Evolutionary conservation across 2,888 invertebrate species (phyloP).

Genomic region (Bedellia somnulentella): DNA sequence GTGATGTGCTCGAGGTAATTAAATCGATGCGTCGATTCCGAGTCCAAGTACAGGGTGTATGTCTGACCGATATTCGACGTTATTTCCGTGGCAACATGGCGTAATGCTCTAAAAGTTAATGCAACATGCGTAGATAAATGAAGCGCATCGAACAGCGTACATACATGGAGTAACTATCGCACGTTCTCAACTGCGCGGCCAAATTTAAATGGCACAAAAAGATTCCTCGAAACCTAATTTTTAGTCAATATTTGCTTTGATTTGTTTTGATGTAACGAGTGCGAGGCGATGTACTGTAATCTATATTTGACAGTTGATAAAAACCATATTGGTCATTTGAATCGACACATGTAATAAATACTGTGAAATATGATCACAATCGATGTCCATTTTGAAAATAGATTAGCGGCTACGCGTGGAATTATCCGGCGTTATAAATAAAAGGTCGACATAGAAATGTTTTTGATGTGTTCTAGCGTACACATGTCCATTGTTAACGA

Average conservation of each 20-base stretch:
- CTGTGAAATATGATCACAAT: too few species aligned
- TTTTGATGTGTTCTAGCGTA: too few species aligned
- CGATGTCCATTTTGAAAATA: too few species aligned
- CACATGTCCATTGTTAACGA: too few species aligned
- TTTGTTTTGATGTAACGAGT: too few species aligned
- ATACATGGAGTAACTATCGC: neutral
- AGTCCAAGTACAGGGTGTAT: conserved; percentile 11
- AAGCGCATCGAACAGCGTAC: conserved; percentile 20
- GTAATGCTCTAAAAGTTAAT: conserved; percentile 53
- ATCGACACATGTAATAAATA: too few species aligned
- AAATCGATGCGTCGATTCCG: conserved; percentile 44
- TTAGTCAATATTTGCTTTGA: conserved; percentile 1
- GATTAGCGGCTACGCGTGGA: too few species aligned
- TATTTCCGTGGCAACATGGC: conserved; percentile 54
- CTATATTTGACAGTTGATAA: too few species aligned
- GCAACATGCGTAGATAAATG: conserved; percentile 50
- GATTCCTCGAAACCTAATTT: conserved; percentile 1
- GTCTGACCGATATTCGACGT: conserved; percentile 57
- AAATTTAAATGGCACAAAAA: neutral
- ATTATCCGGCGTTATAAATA: too few species aligned
- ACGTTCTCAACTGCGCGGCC: conserved; percentile 1
- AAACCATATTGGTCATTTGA: too few species aligned
- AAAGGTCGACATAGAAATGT: too few species aligned
- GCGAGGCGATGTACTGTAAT: too few species aligned
- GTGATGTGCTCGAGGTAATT: conserved; percentile 36